Evolutionary conservation across 2,797 vertebrate genomes (phyloP).

Genomic region (Columba guinea): DNA sequence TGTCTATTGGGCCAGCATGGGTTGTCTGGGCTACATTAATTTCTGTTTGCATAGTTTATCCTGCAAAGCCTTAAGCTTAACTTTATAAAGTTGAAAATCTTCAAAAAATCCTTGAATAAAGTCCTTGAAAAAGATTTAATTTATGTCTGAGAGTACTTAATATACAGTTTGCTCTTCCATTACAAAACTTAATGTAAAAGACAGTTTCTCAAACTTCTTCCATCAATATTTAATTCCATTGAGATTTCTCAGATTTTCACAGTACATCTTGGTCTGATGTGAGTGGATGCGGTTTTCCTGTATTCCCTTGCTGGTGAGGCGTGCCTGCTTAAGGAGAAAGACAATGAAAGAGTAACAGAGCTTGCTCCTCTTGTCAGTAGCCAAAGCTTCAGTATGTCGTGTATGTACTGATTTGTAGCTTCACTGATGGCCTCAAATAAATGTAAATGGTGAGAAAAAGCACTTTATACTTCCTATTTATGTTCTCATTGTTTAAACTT

Average conservation of each 20-base stretch:
- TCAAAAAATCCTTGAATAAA: neutral
- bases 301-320: neutral
- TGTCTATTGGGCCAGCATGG: neutral
- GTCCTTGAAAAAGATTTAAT: neutral
- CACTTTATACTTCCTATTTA: neutral
- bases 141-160: neutral
- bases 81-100: neutral
- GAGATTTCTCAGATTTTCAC: neutral
- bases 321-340: neutral
- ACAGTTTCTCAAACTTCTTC: neutral
- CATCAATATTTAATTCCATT: neutral
- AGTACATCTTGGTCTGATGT: neutral
- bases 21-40: neutral
- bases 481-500: neutral
- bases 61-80: neutral
- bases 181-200: neutral
- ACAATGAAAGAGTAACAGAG: neutral
- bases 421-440: neutral
- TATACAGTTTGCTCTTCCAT: neutral
- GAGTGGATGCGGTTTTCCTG: neutral
- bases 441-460: neutral
- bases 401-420: neutral
- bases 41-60: neutral
- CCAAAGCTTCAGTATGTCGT: neutral
- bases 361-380: neutral